Evolutionary conservation across 2,888 invertebrate species (phyloP).

Genomic region (Tortrix viridana): DNA sequence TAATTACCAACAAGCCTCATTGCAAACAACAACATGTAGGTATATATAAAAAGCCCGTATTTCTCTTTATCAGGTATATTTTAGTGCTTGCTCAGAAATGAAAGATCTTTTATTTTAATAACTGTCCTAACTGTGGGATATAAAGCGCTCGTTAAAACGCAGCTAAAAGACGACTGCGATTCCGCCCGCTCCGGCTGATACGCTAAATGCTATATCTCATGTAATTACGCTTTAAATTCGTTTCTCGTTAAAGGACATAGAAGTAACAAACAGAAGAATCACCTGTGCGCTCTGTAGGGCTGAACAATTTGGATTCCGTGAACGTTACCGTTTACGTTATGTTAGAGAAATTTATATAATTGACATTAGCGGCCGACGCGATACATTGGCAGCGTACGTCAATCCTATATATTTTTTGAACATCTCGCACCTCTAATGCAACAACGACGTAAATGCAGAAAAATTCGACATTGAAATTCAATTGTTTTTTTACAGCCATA

Average conservation of each 20-base stretch:
- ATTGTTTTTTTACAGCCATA: too few relatives aligned
- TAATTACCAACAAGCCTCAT: too few relatives aligned
- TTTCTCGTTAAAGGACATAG: conserved; percentile 53
- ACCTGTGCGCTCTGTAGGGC: not conserved
- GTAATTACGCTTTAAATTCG: conserved; percentile 76
- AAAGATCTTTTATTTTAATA: conserved; percentile 18
- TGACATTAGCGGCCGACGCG: too few relatives aligned
- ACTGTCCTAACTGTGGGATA: conserved; percentile 5
- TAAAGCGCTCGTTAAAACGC: conserved; percentile 21
- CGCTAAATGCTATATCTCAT: conserved; percentile 47
- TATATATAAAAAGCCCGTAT: not conserved
- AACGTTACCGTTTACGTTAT: too few relatives aligned
- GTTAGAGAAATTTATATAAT: too few relatives aligned
- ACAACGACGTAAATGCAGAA: too few relatives aligned
- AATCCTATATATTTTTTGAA: too few relatives aligned
- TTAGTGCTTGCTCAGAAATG: conserved; percentile 1
- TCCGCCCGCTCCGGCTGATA: conserved; percentile 1
- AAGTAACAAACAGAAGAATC: not conserved
- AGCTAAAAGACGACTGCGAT: not conserved
- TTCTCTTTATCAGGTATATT: not conserved
- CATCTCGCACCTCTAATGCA: too few relatives aligned
- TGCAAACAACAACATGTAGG: too few relatives aligned
- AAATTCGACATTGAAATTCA: too few relatives aligned
- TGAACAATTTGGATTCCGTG: too few relatives aligned
- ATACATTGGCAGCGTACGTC: too few relatives aligned